Evolutionary conservation across 2,888 invertebrate species (phyloP), one percentile per base, ranked within the genome.

Genomic region (Thalpophila matura): DNA sequence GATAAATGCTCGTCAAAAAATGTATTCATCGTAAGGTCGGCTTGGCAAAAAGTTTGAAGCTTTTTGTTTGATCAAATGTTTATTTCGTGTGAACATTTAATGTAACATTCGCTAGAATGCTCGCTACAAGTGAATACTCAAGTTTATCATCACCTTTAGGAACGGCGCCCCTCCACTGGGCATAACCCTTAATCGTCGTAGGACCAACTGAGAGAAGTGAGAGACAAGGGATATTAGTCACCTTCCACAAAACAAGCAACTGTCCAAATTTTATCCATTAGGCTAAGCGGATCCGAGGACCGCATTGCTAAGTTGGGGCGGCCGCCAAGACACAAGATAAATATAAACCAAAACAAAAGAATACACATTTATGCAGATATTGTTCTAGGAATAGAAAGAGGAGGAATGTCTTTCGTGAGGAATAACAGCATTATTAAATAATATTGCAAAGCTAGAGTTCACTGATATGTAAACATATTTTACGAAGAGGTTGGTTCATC

Each of bases 391-490:
- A 56, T 10, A 24, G 14, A 31, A 45, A 54, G 6, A 29, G n/a
- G n/a, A 20, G 43, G 47, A 56, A 49, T 54, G 40, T 29, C 16
- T 58, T 46, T 37, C 42, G 18, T 29, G 18, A 49, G 42, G n/a
- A 47, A 49, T 22, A 69, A 49, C 24, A 66, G 51, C 33, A 38
- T 51, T 55, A 61, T 49, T 49, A 59, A 59, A 71, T 55, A 49
- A 49, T 40, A 47, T 49, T 56, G 35, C 31, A 47, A 65, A 50
- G 43, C 20, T 10, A 20, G 16, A 40, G 14, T 45, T 58, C 14
- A 22, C 16, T 55, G 46, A 51, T 66, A 71, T 37, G 56, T 57
- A 53, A 67, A 61, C 51, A 72, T 55, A 47, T 60, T 55, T 60
- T 35, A 35, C 18, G 35, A 43, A 38, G 51, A 31, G 47, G 61